These are phyloP conservation scores for Leucosticte australis DNA, from an alignment of 2,113 vertebrate genomes.

Conservation along the genomic window DNA sequence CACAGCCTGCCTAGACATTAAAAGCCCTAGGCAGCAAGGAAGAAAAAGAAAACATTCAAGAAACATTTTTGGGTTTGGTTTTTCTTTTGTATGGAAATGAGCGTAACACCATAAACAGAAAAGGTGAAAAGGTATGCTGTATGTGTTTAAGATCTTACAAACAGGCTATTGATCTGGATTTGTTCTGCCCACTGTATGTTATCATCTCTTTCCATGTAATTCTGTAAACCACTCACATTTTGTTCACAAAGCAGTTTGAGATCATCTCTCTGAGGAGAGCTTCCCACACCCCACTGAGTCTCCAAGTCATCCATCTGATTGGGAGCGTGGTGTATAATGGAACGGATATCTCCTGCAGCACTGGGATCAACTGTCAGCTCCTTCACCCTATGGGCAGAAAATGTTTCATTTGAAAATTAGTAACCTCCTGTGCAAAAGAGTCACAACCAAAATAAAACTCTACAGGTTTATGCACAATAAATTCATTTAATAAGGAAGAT, in stretches of 20 bases:
- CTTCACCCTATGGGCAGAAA: constrained; percentile 80
- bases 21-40: not conserved
- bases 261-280: constrained; percentile 96
- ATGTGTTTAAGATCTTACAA: not conserved
- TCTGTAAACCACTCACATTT: constrained; percentile 82
- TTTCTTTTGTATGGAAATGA: not conserved
- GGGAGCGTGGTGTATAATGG: constrained; percentile 79
- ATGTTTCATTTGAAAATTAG: constrained; percentile 13
- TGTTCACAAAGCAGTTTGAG: constrained; percentile 98
- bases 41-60: not conserved
- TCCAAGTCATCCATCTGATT: constrained; percentile 93
- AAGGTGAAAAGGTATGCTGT: not conserved
- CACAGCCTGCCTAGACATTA: not conserved
- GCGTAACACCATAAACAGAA: not conserved
- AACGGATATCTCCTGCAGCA: constrained; percentile 75
- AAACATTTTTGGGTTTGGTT: not conserved
- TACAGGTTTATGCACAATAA: not conserved
- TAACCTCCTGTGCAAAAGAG: not conserved
- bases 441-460: not conserved
- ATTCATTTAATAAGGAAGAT: constrained; percentile 24
- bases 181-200: not conserved
- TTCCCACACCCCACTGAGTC: constrained; percentile 95
- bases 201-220: not conserved
- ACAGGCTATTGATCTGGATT: not conserved
- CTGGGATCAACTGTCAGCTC: constrained; percentile 83